phyloP scores from a whole-genome alignment of 2,113 vertebrate species.

The Cavia porcellus region DNA sequence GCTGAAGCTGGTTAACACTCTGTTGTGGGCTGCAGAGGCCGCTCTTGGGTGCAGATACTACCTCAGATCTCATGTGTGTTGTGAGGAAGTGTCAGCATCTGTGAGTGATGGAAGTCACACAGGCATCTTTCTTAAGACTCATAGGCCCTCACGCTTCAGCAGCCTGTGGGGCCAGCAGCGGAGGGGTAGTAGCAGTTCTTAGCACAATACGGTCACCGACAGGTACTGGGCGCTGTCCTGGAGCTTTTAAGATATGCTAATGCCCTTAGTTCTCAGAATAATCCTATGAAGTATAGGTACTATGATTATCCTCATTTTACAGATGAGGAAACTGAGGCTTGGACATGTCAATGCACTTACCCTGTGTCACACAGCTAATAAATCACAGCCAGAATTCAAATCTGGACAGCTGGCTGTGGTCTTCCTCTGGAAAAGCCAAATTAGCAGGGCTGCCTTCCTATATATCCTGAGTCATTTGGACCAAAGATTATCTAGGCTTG shows the following conservation, averaged over 20 bases:
- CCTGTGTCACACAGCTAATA: not conserved
- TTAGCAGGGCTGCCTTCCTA: not conserved
- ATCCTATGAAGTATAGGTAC: not conserved
- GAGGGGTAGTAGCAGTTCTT: not conserved
- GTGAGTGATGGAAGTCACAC: not conserved
- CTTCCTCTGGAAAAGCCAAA: not conserved
- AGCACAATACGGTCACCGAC: not conserved
- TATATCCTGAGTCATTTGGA: not conserved
- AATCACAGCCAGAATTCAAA: slow-evolving; percentile 45
- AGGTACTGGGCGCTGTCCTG: not conserved
- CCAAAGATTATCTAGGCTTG: not conserved
- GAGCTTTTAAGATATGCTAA: not conserved
- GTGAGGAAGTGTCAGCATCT: not conserved
- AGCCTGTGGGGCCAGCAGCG: not conserved
- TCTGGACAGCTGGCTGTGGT: not conserved
- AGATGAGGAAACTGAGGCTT: slow-evolving; percentile 19
- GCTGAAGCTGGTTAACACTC: not conserved
- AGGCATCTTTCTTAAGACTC: not conserved
- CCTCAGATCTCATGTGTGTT: not conserved
- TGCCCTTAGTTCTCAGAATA: not conserved
- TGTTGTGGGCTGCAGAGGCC: not conserved
- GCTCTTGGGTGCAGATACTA: not conserved
- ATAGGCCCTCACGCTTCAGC: not conserved
- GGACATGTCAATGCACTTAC: slow-evolving; percentile 25
- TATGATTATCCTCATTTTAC: slow-evolving; percentile 23